Base-by-base conservation (phyloP, 2,113 vertebrate species). In the Pseudorectes ferrugineus region DNA sequence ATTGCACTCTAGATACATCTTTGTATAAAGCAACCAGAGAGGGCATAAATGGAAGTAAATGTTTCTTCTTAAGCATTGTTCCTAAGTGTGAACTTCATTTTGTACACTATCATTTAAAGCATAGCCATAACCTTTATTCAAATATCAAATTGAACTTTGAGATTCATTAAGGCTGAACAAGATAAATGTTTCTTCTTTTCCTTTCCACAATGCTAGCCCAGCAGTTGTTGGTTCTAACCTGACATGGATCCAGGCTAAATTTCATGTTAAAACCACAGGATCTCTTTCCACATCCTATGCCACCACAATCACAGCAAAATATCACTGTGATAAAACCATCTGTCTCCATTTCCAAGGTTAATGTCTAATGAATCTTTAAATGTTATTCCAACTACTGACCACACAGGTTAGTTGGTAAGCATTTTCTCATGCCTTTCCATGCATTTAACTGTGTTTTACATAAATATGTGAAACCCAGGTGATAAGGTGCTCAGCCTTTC, bases 21-120 rank as follows among this genome's bases (percentile, higher is more conserved):
- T 86, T 80, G 18, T 33, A 29, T 29, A 76, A 87, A 88, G 38
- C 17, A 94, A 26, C 3, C 13, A 74, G 38, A 49, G 54, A 80
- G 9, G 9, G 25, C 17, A 82, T 73, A 79, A 92, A 87, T 1
- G 10, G 35, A 89, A 65, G 45, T 40, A 91, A 86, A 92, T 82
- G 35, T 89, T 95, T 94, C 73, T 63, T 78, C 78, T 90, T 58
- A 73, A 86, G 42, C 82, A 85, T 40, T 71, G 38, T 76, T 94
- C 71, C 78, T 89, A 85, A 85, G 58, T 33, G 67, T 83, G 74
- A 92, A 79, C 52, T 91, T 94, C 17, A 46, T 75, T 95, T 91
- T 66, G 35, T 33, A 66, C 11, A 36, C 28, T 48, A 23, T 62
- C 24, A 58, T 78, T 91, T 82, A 63, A 89, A 79, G 16, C 68